Conservation (phyloP, 2,888 invertebrate genomes). For the Chaetogeoica ovagalla region DNA sequence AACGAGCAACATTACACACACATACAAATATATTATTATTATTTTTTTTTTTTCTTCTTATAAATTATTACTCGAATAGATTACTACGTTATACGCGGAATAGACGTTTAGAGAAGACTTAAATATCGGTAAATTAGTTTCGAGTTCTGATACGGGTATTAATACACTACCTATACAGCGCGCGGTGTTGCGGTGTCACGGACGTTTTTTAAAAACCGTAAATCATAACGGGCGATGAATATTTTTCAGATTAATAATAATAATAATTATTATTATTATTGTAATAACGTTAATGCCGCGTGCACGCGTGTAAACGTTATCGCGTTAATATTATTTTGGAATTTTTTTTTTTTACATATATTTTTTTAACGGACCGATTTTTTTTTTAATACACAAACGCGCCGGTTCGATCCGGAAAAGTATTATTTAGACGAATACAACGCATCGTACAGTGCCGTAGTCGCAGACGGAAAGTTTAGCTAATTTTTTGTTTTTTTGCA, state of each 20-base stretch:
- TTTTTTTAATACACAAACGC: no score
- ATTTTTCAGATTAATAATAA: conserved; percentile 24
- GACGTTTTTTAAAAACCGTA: conserved; percentile 38
- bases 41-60: no score
- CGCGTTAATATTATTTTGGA: background rate
- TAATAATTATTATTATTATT: no score
- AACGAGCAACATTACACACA: background rate
- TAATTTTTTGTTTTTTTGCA: no score
- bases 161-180: no score
- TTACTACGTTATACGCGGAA: background rate
- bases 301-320: no score
- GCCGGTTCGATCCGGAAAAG: no score
- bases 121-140: conserved; percentile 45
- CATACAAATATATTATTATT: conserved; percentile 28
- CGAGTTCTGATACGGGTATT: conserved; percentile 30
- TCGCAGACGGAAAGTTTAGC: no score
- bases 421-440: no score
- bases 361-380: no score
- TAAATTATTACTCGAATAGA: conserved; percentile 4
- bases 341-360: no score
- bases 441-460: no score
- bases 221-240: conserved; percentile 15
- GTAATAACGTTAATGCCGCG: background rate
- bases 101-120: conserved; percentile 30
- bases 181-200: background rate